These are phyloP conservation scores for Andricus curvator DNA, from an alignment of 2,888 invertebrate species.

Conservation along the genomic window DNA sequence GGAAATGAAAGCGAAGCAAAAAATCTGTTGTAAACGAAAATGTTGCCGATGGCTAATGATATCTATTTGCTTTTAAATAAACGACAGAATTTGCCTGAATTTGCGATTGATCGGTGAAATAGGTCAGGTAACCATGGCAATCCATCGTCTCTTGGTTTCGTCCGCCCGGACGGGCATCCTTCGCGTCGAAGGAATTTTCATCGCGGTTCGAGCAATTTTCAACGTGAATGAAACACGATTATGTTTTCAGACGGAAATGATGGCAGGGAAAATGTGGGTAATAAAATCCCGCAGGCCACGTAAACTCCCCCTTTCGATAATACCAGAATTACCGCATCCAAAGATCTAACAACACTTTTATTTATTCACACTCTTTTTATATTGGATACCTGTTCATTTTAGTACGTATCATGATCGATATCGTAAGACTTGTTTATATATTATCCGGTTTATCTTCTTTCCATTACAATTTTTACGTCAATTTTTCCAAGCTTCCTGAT, in stretches of 20 bases:
- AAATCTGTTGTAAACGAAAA: neutral
- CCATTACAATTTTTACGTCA: neutral
- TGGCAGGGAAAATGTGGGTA: slow-evolving; percentile 13
- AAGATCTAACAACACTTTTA: neutral
- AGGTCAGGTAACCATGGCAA: slow-evolving; percentile 38
- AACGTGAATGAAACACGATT: slow-evolving; percentile 32
- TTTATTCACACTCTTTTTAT: neutral
- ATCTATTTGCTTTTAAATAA: slow-evolving; percentile 20
- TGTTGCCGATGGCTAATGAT: slow-evolving; percentile 14
- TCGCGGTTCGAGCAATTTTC: slow-evolving; percentile 33
- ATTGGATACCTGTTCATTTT: neutral
- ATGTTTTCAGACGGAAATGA: slow-evolving; percentile 25
- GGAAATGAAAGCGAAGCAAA: neutral
- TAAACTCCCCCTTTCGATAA: neutral
- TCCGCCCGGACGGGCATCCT: slow-evolving; percentile 13
- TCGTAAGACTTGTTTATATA: neutral
- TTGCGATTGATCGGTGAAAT: slow-evolving; percentile 40
- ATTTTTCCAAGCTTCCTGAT: neutral
- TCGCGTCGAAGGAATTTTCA: slow-evolving; percentile 31
- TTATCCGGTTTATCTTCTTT: neutral
- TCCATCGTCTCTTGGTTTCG: slow-evolving; percentile 21
- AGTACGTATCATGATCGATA: slow-evolving; percentile 1
- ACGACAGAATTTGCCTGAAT: slow-evolving; percentile 21
- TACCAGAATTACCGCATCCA: neutral
- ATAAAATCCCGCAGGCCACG: slow-evolving; percentile 4